Conservation (phyloP, 1,140 invertebrate species). For the Cyrtorhinus lividipennis region DNA sequence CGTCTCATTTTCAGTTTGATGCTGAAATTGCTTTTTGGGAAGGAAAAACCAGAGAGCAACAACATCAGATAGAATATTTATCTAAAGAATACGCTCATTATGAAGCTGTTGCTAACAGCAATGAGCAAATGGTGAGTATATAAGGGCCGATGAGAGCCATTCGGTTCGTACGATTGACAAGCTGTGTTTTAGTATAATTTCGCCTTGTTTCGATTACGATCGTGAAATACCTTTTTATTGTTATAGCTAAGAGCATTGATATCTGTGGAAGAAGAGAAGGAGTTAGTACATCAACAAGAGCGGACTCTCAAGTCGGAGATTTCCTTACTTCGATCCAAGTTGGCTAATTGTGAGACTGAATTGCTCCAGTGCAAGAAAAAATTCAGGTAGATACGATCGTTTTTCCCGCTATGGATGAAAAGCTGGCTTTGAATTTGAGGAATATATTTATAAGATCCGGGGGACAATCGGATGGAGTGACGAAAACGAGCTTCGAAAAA, state of each 20-base stretch:
- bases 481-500: no score
- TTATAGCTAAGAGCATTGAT: constrained; percentile 57
- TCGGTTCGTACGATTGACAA: no score
- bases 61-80: constrained; percentile 66
- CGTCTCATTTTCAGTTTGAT: constrained; percentile 47
- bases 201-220: no score
- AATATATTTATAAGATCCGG: no score
- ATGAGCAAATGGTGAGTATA: constrained; percentile 52
- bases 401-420: no score
- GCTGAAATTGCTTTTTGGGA: constrained; percentile 82
- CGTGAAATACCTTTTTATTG: no score
- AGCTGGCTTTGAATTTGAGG: no score
- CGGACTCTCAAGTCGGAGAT: constrained; percentile 74
- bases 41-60: constrained; percentile 68
- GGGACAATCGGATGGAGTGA: no score
- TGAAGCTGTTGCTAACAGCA: constrained; percentile 53
- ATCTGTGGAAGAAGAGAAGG: constrained; percentile 72
- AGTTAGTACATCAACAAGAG: constrained; percentile 74
- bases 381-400: no score
- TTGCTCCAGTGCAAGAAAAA: constrained; percentile 76
- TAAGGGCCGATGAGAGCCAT: no score
- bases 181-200: no score
- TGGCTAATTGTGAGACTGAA: constrained; percentile 77
- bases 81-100: constrained; percentile 64
- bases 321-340: constrained; percentile 60